phyloP scores from a whole-genome alignment of 2,113 vertebrate species.

The Sylvilagus bachmani region DNA sequence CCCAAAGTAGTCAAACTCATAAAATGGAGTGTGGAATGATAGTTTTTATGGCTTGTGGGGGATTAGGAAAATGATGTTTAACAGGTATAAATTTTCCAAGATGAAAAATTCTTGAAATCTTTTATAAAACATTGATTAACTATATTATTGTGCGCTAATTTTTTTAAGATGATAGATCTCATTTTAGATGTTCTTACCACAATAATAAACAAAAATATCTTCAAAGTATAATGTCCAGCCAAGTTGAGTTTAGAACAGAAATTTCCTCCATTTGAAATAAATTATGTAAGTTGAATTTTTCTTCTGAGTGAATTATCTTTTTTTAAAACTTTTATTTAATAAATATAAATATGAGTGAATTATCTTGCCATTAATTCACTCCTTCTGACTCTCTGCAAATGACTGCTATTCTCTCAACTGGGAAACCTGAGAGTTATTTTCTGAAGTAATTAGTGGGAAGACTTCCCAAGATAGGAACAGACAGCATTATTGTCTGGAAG shows the following conservation, averaged over 20 bases:
- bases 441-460: not conserved
- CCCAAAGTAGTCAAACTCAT: not conserved
- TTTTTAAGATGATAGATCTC: not conserved
- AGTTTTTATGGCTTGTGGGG: no score
- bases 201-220: not conserved
- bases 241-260: constrained; percentile 10
- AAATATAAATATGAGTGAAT: no score
- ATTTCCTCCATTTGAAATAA: not conserved
- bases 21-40: not conserved
- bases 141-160: not conserved
- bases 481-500: not conserved
- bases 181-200: not conserved
- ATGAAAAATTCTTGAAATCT: not conserved
- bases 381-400: not conserved
- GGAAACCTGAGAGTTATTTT: not conserved
- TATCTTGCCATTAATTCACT: constrained; percentile 18
- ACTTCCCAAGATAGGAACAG: not conserved
- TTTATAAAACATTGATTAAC: not conserved
- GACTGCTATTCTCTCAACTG: not conserved
- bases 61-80: not conserved
- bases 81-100: not conserved
- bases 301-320: not conserved
- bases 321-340: no score
- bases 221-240: not conserved
- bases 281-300: constrained; percentile 8